Percentiles rank a stretch among this genome's conserved stretches.
Conservation (phyloP, 2,797 vertebrate genomes). For the Diplodus sargus region DNA sequence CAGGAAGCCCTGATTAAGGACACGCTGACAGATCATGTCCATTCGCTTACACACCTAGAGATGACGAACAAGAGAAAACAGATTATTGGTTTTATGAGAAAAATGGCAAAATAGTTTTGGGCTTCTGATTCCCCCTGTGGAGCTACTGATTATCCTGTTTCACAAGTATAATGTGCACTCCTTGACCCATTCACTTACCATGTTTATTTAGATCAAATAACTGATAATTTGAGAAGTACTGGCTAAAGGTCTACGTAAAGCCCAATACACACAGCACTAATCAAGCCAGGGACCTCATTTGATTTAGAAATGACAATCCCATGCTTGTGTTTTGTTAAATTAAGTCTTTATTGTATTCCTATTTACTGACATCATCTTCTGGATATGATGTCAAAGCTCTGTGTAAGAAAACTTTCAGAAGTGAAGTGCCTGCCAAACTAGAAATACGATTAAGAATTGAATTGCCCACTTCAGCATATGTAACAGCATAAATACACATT, state of each 20-base stretch:
- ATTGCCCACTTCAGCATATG: too few species aligned
- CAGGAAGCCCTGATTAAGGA: constrained; percentile 98
- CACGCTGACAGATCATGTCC: constrained; percentile 97
- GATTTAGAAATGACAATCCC: too few species aligned
- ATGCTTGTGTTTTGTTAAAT: too few species aligned
- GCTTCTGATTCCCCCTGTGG: neutral
- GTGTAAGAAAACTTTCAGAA: too few species aligned
- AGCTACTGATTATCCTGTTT: neutral
- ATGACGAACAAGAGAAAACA: neutral
- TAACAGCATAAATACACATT: too few species aligned
- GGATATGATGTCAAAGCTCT: too few species aligned
- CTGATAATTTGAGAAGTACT: neutral
- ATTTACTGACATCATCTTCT: too few species aligned
- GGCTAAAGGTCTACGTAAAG: neutral
- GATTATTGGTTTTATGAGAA: neutral
- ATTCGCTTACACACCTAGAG: constrained; percentile 96
- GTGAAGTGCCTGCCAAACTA: too few species aligned
- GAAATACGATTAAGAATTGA: too few species aligned
- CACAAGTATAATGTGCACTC: neutral
- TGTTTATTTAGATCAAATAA: neutral
- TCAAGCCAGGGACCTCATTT: too few species aligned
- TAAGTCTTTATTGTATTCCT: too few species aligned
- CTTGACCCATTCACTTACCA: neutral
- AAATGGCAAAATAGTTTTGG: neutral
- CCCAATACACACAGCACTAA: too few species aligned